phyloP scores from a whole-genome alignment of 2,113 vertebrate genomes.

The Toxostoma redivivum region DNA sequence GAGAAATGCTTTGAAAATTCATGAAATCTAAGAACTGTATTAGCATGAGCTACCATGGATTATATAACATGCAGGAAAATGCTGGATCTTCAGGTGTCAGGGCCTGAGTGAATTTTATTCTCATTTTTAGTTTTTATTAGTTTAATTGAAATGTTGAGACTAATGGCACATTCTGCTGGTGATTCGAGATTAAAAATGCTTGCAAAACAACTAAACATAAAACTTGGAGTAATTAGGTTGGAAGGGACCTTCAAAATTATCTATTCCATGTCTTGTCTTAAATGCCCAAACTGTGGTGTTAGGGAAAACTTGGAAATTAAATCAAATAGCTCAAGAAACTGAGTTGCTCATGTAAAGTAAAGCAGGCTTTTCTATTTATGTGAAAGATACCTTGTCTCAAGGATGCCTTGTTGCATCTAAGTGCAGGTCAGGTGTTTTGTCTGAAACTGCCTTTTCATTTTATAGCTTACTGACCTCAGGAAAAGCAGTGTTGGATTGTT shows the following conservation, averaged over 20 bases:
- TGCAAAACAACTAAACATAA: neutral
- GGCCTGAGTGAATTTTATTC: neutral
- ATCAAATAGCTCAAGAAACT: neutral
- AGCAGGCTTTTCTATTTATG: neutral
- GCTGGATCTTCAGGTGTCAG: neutral
- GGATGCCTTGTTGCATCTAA: neutral
- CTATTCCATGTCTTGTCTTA: neutral
- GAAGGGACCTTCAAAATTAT: neutral
- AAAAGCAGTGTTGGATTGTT: neutral
- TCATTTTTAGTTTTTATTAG: neutral
- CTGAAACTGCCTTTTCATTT: neutral
- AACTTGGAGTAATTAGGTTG: neutral
- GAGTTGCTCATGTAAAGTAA: neutral
- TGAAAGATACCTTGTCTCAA: neutral
- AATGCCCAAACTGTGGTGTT: neutral
- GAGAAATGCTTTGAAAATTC: neutral
- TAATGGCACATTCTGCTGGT: fast-evolving
- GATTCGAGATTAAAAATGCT: neutral
- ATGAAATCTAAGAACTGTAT: neutral
- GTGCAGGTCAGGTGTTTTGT: neutral
- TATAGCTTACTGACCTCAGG: neutral
- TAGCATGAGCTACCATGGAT: neutral
- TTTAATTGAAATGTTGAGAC: neutral
- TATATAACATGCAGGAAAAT: neutral
- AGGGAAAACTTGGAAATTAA: neutral